These are phyloP conservation scores for Drosophila subpulchrella DNA, from an alignment of 1,140 invertebrate genomes.

Conservation along the genomic window DNA sequence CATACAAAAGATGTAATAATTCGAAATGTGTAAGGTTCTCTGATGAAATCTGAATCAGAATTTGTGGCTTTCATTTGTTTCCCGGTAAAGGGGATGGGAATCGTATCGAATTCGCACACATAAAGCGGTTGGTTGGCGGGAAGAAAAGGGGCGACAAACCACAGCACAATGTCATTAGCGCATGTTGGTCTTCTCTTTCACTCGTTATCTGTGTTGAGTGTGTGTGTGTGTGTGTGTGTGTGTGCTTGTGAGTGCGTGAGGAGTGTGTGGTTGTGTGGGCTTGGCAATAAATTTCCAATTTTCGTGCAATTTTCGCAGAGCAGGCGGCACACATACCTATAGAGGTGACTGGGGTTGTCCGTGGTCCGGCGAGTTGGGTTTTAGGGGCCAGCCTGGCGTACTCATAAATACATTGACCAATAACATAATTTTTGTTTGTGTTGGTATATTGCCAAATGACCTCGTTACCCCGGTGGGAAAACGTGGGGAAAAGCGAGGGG, in stretches of 20 bases:
- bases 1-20: neutral
- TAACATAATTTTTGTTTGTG: slow-evolving; percentile 74
- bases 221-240: slow-evolving; percentile 1
- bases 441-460: slow-evolving; percentile 63
- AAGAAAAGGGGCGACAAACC: slow-evolving; percentile 24
- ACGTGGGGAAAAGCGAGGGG: neutral
- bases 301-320: slow-evolving; percentile 63
- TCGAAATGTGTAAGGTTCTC: neutral
- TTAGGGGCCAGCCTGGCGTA: slow-evolving; percentile 20
- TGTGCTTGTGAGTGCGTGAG: neutral
- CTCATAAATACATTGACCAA: slow-evolving; percentile 80
- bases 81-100: slow-evolving; percentile 7
- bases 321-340: slow-evolving; percentile 1
- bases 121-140: neutral
- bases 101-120: slow-evolving; percentile 14
- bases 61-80: slow-evolving; percentile 6
- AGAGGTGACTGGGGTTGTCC: neutral
- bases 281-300: slow-evolving; percentile 73
- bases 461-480: slow-evolving; percentile 52
- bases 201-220: slow-evolving; percentile 11
- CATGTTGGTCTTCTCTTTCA: slow-evolving; percentile 26
- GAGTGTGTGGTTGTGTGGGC: neutral
- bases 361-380: neutral
- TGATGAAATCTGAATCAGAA: slow-evolving; percentile 4
- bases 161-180: slow-evolving; percentile 68